A percentile compares a stretch with the other conserved stretches of the same genome.
These are phyloP conservation scores for Pristionchus japonicus DNA, from an alignment of 2,888 invertebrate species.

Conservation along the genomic window DNA sequence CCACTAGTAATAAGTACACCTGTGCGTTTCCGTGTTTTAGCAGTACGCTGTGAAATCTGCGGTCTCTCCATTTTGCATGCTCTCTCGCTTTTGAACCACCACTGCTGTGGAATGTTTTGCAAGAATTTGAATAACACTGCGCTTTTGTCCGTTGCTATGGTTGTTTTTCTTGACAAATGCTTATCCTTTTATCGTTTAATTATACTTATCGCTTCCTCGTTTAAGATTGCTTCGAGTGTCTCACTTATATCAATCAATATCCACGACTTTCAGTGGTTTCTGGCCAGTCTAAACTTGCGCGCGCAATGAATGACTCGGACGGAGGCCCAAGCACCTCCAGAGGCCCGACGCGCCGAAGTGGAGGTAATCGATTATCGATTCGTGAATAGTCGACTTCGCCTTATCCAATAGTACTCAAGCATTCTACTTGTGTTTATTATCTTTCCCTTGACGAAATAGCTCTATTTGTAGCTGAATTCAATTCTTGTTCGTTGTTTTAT, in stretches of 20 bases:
- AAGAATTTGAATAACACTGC: background rate
- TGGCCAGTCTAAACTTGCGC: background rate
- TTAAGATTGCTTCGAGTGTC: background rate
- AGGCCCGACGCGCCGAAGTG: background rate
- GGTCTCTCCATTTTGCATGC: background rate
- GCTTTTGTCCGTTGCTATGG: background rate
- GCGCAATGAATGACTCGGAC: constrained; percentile 5
- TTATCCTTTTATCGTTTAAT: background rate
- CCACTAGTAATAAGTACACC: too few relatives aligned
- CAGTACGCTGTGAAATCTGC: background rate
- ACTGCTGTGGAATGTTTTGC: background rate
- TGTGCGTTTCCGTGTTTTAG: background rate
- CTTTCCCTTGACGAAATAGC: background rate
- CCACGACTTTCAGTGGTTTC: background rate
- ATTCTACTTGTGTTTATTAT: background rate
- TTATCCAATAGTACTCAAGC: too few relatives aligned
- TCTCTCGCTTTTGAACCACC: background rate
- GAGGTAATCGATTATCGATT: background rate
- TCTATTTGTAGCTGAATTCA: background rate
- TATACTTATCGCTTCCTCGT: background rate
- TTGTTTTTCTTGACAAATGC: background rate
- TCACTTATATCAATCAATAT: background rate
- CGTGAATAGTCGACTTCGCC: too few relatives aligned
- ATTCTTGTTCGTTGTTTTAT: too few relatives aligned
- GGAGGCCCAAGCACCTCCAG: constrained; percentile 3